phyloP scores from a whole-genome alignment of 1,140 invertebrate species.

The Drosophila lowei region DNA sequence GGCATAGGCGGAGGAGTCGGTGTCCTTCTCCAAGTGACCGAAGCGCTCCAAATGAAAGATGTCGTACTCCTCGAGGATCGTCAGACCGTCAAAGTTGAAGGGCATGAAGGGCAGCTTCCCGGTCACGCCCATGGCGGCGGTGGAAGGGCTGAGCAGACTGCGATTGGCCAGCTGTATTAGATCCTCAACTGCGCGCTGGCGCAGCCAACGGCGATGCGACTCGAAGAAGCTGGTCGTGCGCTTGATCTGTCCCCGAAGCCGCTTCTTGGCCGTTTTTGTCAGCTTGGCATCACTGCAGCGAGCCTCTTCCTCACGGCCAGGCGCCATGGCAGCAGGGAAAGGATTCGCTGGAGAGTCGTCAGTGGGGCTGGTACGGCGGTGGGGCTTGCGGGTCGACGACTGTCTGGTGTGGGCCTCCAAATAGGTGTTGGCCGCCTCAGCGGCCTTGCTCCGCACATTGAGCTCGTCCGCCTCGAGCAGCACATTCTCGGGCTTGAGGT shows the following conservation, averaged over 20 bases:
- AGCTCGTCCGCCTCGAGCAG: slow-evolving; percentile 93
- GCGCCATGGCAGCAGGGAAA: too few relatives aligned
- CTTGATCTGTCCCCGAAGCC: slow-evolving; percentile 85
- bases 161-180: slow-evolving; percentile 31
- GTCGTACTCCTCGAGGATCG: slow-evolving; percentile 17
- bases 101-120: slow-evolving; percentile 40
- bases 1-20: neutral
- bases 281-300: slow-evolving; percentile 2
- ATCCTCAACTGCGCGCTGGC: slow-evolving; percentile 39
- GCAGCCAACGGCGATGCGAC: slow-evolving; percentile 51
- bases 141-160: neutral
- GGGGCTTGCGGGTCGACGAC: neutral
- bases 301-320: too few relatives aligned
- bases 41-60: slow-evolving; percentile 7
- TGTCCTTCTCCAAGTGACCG: slow-evolving; percentile 30
- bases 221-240: slow-evolving; percentile 86
- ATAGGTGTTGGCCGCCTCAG: slow-evolving; percentile 92
- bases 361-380: slow-evolving; percentile 84
- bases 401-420: slow-evolving; percentile 88
- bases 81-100: slow-evolving; percentile 33
- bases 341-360: neutral
- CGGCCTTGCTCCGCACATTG: slow-evolving; percentile 93
- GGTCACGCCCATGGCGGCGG: slow-evolving; percentile 24
- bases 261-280: slow-evolving; percentile 40
- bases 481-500: slow-evolving; percentile 99